A percentile compares a stretch with the other conserved stretches of the same genome.
These are phyloP conservation scores for Pentamera pediparva DNA, from an alignment of 53 echinoderm and acorn worm species.

Conservation along the genomic window DNA sequence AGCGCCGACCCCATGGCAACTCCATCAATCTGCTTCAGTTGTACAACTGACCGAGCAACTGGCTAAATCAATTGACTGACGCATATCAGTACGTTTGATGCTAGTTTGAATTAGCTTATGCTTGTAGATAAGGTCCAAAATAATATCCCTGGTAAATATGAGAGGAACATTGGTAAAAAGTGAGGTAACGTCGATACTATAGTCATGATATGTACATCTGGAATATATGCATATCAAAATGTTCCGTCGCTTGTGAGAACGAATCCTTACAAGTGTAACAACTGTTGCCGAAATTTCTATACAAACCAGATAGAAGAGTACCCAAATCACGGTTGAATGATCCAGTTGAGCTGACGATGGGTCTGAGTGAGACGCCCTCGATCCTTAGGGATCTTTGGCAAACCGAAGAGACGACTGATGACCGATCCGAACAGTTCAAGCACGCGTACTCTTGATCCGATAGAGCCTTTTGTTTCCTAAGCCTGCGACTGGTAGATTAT, in stretches of 20 bases:
- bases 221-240: not conserved
- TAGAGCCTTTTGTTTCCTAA: not conserved
- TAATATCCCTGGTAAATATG: too few relatives aligned
- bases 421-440: not conserved
- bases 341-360: not conserved
- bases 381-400: not conserved
- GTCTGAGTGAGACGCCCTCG: not conserved
- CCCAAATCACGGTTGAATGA: not conserved
- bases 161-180: too few relatives aligned
- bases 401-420: not conserved
- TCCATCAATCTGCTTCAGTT: too few relatives aligned
- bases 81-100: too few relatives aligned
- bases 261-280: not conserved
- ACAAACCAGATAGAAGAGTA: not conserved
- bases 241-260: not conserved
- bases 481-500: not conserved
- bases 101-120: too few relatives aligned
- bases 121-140: too few relatives aligned
- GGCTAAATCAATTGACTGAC: too few relatives aligned
- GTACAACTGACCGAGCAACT: too few relatives aligned
- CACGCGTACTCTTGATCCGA: not conserved
- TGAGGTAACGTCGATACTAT: not conserved
- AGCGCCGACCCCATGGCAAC: too few relatives aligned
- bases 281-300: not conserved
- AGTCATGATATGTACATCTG: not conserved